Evolutionary conservation across 1,140 invertebrate genomes (phyloP).

Genomic region (Nasonia longicornis): DNA sequence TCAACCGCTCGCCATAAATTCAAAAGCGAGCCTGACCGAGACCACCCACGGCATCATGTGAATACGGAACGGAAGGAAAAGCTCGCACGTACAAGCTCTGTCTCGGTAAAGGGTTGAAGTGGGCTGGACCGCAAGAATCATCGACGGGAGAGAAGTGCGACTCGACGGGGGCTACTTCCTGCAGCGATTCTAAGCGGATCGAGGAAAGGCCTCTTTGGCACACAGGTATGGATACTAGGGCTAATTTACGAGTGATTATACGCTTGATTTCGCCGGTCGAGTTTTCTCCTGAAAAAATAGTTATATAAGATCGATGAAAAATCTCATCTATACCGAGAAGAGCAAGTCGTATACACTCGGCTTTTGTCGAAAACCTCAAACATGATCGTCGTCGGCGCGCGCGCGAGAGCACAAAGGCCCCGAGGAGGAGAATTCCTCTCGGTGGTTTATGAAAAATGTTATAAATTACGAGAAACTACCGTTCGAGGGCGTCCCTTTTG

Average conservation of each 20-base stretch:
- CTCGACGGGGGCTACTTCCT: background rate
- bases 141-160: background rate
- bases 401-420: background rate
- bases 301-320: too few species aligned
- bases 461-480: constrained; percentile 44
- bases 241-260: too few species aligned
- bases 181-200: background rate
- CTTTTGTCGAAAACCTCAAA: constrained; percentile 40
- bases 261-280: too few species aligned
- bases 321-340: constrained; percentile 11
- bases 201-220: too few species aligned
- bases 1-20: constrained; percentile 33
- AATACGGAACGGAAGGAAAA: background rate
- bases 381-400: constrained; percentile 21
- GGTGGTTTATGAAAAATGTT: constrained; percentile 44
- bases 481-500: constrained; percentile 21
- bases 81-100: background rate
- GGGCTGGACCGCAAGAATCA: background rate
- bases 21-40: background rate
- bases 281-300: too few species aligned
- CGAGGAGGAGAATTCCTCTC: background rate
- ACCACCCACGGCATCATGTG: constrained; percentile 27
- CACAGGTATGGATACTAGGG: too few species aligned
- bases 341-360: background rate
- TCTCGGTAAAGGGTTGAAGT: constrained; percentile 24